Conservation (phyloP, 1,140 invertebrate species). For the Trichonephila clavata region DNA sequence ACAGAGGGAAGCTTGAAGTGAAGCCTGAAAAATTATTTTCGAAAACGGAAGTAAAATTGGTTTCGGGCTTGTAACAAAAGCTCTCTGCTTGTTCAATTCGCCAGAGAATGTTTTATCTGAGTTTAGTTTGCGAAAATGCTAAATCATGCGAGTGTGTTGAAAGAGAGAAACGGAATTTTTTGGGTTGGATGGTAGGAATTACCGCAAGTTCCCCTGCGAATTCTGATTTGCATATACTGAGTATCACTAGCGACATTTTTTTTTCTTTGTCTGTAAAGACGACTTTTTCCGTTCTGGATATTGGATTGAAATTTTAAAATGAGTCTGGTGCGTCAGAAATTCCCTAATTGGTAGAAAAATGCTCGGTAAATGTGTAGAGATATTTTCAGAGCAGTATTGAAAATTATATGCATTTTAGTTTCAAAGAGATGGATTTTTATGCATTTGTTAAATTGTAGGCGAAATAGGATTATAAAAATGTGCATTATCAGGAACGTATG, state of each 20-base stretch:
- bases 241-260: background rate
- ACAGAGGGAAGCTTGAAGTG: background rate
- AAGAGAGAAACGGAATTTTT: background rate
- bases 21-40: conserved; percentile 26
- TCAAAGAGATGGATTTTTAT: too few relatives aligned
- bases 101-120: conserved; percentile 20
- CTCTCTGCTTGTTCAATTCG: conserved; percentile 28
- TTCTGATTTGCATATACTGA: background rate
- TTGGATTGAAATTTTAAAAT: background rate
- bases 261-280: background rate
- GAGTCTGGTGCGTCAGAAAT: background rate
- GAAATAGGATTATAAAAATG: too few relatives aligned
- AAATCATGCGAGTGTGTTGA: background rate
- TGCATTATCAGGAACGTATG: too few relatives aligned
- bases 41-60: conserved; percentile 32
- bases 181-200: background rate
- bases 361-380: background rate
- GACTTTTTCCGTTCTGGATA: background rate
- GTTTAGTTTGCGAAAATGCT: conserved; percentile 1
- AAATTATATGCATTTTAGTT: background rate
- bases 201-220: background rate
- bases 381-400: background rate
- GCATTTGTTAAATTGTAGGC: too few relatives aligned
- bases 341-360: background rate
- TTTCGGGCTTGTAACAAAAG: background rate